Conservation (phyloP, 2,797 vertebrate species). For the Hafferia zeledoni region DNA sequence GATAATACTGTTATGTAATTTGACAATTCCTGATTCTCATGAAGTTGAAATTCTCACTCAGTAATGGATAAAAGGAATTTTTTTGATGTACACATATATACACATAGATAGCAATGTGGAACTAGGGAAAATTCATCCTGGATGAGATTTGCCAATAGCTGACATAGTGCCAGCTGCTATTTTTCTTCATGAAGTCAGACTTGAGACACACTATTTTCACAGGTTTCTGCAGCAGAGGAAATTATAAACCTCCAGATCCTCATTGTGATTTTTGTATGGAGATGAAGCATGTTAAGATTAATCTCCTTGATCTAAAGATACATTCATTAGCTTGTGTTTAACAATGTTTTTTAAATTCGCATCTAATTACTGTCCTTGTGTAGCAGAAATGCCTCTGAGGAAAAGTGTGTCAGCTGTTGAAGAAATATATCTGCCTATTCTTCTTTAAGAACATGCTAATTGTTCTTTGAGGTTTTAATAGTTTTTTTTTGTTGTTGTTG, state of each 20-base stretch:
- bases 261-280: neutral
- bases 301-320: neutral
- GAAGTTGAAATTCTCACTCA: neutral
- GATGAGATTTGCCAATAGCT: neutral
- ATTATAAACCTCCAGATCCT: neutral
- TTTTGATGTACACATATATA: neutral
- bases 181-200: neutral
- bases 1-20: neutral
- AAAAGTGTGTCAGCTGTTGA: neutral
- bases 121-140: neutral
- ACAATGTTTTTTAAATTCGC: conserved; percentile 3
- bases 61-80: neutral
- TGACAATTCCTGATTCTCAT: neutral
- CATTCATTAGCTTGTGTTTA: conserved; percentile 14
- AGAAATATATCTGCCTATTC: neutral
- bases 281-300: neutral
- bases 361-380: neutral
- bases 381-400: neutral
- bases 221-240: neutral
- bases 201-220: neutral
- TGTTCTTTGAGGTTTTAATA: neutral
- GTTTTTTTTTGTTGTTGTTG: too few relatives aligned
- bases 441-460: neutral
- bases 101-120: neutral
- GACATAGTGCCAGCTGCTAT: neutral